Base-by-base conservation (phyloP, 1,140 invertebrate species). In the Psix sp. region DNA sequence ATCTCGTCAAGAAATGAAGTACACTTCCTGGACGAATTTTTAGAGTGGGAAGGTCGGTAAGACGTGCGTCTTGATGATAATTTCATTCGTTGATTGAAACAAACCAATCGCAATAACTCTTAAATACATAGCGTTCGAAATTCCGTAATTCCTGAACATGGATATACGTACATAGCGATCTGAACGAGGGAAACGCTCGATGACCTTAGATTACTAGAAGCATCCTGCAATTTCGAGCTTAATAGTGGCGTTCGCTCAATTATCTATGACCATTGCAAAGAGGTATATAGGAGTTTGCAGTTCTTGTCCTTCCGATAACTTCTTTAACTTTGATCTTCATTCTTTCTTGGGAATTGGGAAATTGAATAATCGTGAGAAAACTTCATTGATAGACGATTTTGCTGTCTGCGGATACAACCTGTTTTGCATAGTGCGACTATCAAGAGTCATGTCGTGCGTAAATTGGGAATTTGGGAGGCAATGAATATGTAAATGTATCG, bases 171-270 rank as follows among this genome's bases (percentile, higher is more conserved):
- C 35, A 38, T 57, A 60, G 48, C 40, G 54, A 56, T 71, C 42
- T 60, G 54, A 71, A 76, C 67, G 35, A 71, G 74, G 67, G 68
- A 72, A 52, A 63, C 59, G 57, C 38, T 40, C 57, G 72, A 74
- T 68, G 67, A 62, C 62, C 67, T 62, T 80, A 82, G 66, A 80
- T 80, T 80, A 77, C 79, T 74, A 57, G 38, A 59, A 76, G 68
- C 76, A 79, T 80, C 77, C 77, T 77, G 76, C 75, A 82, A 82
- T 82, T 78, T 71, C 73, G 63, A 67, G 63, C 59, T 77, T 79
- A 77, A 78, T 80, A 79, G 77, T 79, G 74, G 73, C 68, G 73
- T 77, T 74, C 68, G 67, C 77, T 80, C 82, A 82, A 80, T 80
- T 79, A 79, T 75, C 73, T 74, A 45, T 68, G 74, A 73, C 74